Percentiles rank a stretch among this genome's conserved stretches.
phyloP scores from a whole-genome alignment of 2,888 invertebrate genomes.

The Boloria selene region DNA sequence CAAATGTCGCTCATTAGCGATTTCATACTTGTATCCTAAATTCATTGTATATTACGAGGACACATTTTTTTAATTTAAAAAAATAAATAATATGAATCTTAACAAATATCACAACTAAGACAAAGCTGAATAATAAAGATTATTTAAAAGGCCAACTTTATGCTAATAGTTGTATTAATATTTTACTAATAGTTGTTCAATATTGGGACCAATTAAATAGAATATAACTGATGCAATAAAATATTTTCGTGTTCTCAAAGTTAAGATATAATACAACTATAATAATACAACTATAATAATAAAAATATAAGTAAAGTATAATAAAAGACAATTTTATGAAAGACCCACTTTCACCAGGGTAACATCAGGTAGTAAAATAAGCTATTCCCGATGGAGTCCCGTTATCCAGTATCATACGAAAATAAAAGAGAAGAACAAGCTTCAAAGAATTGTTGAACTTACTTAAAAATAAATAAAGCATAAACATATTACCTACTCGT shows the following conservation, averaged over 20 bases:
- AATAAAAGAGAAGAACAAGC: not conserved
- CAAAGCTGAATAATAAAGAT: too few relatives aligned
- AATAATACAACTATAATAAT: too few relatives aligned
- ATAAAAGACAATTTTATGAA: slow-evolving; percentile 1
- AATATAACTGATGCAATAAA: not conserved
- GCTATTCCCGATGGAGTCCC: not conserved
- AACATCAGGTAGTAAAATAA: slow-evolving; percentile 1
- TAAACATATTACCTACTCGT: not conserved
- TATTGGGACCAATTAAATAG: not conserved
- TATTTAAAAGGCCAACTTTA: too few relatives aligned
- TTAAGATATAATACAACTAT: slow-evolving; percentile 1
- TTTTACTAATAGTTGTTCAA: not conserved
- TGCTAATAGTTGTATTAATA: too few relatives aligned
- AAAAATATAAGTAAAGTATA: not conserved
- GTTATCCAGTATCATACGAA: not conserved
- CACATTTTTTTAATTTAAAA: too few relatives aligned
- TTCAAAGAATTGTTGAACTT: not conserved
- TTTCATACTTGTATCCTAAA: not conserved
- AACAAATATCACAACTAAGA: too few relatives aligned
- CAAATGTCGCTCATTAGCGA: slow-evolving; percentile 56
- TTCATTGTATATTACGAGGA: not conserved
- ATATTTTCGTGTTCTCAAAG: not conserved
- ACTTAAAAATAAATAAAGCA: not conserved
- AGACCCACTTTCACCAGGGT: slow-evolving; percentile 9
- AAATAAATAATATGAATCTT: too few relatives aligned